These are phyloP conservation scores for Microdon myrmicae DNA, from an alignment of 2,888 invertebrate species.

Conservation along the genomic window DNA sequence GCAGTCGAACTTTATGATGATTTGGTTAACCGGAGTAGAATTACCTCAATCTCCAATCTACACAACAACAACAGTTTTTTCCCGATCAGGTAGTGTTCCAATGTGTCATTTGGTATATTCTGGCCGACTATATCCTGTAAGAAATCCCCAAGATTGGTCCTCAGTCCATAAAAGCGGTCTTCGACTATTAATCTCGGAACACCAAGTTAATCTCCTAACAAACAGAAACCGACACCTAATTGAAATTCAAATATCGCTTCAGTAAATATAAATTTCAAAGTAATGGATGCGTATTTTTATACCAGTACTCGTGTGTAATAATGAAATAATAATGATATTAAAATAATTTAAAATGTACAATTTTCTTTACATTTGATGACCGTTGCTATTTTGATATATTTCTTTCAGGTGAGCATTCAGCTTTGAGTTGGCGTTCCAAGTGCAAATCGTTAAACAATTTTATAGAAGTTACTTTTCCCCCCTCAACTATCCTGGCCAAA, in stretches of 20 bases:
- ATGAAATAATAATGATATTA: too few species aligned
- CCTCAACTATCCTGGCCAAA: too few species aligned
- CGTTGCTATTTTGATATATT: too few species aligned
- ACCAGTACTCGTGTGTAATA: too few species aligned
- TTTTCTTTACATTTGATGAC: too few species aligned
- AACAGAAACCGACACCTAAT: constrained; percentile 56
- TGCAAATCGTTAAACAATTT: too few species aligned
- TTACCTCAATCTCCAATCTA: constrained; percentile 54
- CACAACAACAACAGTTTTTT: constrained; percentile 59
- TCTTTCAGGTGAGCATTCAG: too few species aligned
- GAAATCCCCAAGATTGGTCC: constrained; percentile 52
- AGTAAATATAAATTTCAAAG: too few species aligned
- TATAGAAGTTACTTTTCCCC: too few species aligned
- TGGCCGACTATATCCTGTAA: constrained; percentile 58
- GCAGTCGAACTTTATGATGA: constrained; percentile 42
- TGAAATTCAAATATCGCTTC: constrained; percentile 57
- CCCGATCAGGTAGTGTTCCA: constrained; percentile 41
- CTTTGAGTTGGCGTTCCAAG: too few species aligned
- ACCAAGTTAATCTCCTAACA: constrained; percentile 54
- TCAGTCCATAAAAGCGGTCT: constrained; percentile 55
- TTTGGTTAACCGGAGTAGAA: constrained; percentile 60
- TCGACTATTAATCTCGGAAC: constrained; percentile 54
- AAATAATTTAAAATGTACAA: too few species aligned
- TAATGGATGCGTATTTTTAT: too few species aligned
- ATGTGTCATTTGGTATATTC: constrained; percentile 57